phyloP scores from a whole-genome alignment of 2,113 vertebrate genomes.

The Thalassarche chlororhynchos region DNA sequence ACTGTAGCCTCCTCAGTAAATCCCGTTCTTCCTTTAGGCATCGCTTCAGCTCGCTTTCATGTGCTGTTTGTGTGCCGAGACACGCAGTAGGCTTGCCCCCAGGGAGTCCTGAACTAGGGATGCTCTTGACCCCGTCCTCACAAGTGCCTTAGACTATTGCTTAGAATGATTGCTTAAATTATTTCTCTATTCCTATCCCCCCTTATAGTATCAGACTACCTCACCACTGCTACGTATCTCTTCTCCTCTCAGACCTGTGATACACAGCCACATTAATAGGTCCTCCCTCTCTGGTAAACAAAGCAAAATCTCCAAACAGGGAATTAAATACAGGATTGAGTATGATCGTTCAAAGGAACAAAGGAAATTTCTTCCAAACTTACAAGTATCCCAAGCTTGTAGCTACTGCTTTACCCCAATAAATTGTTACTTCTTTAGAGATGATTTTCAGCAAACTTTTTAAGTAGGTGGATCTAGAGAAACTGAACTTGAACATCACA shows the following conservation, averaged over 20 bases:
- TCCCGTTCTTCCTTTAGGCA: background rate
- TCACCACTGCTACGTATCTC: background rate
- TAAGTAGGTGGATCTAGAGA: background rate
- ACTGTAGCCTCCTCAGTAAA: background rate
- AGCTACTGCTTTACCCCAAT: background rate
- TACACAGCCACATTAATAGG: background rate
- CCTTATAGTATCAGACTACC: background rate
- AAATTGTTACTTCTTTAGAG: background rate
- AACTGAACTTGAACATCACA: background rate
- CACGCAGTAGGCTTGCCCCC: background rate
- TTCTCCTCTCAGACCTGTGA: background rate
- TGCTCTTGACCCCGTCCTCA: background rate
- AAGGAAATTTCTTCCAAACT: background rate
- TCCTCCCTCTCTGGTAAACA: background rate
- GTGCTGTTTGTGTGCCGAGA: rapidly evolving
- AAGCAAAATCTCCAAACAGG: background rate
- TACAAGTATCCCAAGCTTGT: background rate
- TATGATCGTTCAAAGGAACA: background rate
- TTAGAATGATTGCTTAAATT: background rate
- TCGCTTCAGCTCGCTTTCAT: background rate
- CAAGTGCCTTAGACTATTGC: background rate
- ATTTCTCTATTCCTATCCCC: background rate
- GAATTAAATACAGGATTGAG: background rate
- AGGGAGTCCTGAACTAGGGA: background rate
- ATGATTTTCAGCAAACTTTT: background rate